Evolutionary conservation across 2,113 vertebrate genomes (phyloP), one percentile per base, ranked within the genome.

Genomic region (Rattus norvegicus): DNA sequence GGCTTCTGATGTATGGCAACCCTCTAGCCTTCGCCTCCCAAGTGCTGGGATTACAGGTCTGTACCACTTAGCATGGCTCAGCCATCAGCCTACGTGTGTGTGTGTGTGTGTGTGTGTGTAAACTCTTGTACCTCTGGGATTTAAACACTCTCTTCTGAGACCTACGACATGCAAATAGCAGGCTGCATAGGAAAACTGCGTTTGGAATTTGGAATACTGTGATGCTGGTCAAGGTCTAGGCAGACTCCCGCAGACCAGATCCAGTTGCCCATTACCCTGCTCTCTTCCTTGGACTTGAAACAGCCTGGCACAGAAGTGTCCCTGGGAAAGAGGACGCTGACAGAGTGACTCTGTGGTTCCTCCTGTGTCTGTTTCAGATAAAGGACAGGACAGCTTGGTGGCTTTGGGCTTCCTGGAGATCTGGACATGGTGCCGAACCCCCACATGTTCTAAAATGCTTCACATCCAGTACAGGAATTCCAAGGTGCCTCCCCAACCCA

Each of bases 301-400:
- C 19, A 0, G 1, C 73, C 75, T 69, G 94, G 80, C 92, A 72
- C 22, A 1, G 36, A 69, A 59, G 4, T 0, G 49, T 30, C 61
- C 77, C 75, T 30, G 0, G 56, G 76, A 93, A 43, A 17, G 77
- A 80, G 59, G 22, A 28, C 24, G 14, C 0, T 33, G 85, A 13
- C 76, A 2, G 30, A 70, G 26, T 73, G 77, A 26, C 36, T 90
- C 0, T 67, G 14, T 1, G 16, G 91, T 17, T 4, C 33, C 22
- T 76, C 49, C 8, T 3, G 0, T 12, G 52, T 90, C 54, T 6
- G 2, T 88, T 75, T 47, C 67, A 30, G 63, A 73, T 7, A 20
- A 36, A 0, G 36, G 76, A 36, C 12, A 61, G 4, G 4, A 11
- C 79, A 10, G 8, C 2, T 0, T 19, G 4, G 80, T 2, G 9